phyloP scores from a whole-genome alignment of 2,797 vertebrate genomes.

The Garrulus glandarius region DNA sequence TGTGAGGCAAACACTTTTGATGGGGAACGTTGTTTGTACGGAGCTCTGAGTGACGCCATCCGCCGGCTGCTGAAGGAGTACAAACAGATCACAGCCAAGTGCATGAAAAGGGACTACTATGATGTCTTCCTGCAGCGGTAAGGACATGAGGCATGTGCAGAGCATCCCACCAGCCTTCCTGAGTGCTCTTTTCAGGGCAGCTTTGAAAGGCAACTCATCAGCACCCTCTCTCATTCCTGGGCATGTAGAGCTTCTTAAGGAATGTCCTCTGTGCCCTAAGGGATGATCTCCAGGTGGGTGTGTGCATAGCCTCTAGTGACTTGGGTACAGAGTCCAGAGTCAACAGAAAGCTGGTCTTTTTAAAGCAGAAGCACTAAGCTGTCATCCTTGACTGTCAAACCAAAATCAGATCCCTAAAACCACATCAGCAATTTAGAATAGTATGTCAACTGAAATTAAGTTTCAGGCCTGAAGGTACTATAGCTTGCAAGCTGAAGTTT shows the following conservation, averaged over 20 bases:
- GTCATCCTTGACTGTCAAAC: background rate
- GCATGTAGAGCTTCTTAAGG: background rate
- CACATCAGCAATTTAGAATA: background rate
- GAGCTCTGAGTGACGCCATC: conserved; percentile 89
- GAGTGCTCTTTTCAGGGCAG: background rate
- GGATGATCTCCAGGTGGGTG: background rate
- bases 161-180: background rate
- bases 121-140: conserved; percentile 92
- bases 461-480: background rate
- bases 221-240: background rate
- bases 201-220: background rate
- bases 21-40: conserved; percentile 91
- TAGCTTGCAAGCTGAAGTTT: background rate
- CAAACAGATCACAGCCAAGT: conserved; percentile 88
- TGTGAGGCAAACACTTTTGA: conserved; percentile 98
- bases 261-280: background rate
- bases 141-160: conserved; percentile 3
- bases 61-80: conserved; percentile 90
- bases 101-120: conserved; percentile 89
- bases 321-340: background rate
- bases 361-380: background rate
- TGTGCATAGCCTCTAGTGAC: background rate
- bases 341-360: background rate
- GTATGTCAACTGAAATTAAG: background rate
- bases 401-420: background rate